Base-by-base conservation (phyloP, 2,888 invertebrate genomes). In the Drosophila birchii region DNA sequence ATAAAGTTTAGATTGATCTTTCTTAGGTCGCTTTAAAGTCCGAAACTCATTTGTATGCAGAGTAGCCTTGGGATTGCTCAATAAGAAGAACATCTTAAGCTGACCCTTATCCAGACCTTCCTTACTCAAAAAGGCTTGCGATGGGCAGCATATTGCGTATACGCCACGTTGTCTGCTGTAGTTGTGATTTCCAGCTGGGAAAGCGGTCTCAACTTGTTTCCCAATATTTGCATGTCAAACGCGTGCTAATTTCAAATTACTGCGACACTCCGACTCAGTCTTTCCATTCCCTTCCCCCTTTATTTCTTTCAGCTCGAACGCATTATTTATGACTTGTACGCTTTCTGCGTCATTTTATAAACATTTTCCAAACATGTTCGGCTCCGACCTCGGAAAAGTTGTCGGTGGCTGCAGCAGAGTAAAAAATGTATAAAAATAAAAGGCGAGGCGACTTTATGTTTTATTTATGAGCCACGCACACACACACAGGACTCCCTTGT, bases 281-380 rank as follows among this genome's bases (percentile, higher is more conserved):
- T 14, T 9, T 1, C 38, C 58, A 2, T 23, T 23, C 23, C 56
- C 45, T 39, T n/a, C 26, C 51, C n/a, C 44, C 20, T 23, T 23
- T 44, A 26, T 44, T 34, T 43, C 34, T 16, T 44, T 20, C 26
- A 34, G 26, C 76, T 75, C 76, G 75, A 87, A 85, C 76, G 72
- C 86, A 87, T 86, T 86, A 89, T 86, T 89, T 86, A 89, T 89
- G 89, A 87, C 89, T 89, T 89, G 89, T 84, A 81, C 85, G 82
- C 79, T 86, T 79, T 81, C 76, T 80, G 80, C 86, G 86, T 81
- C 82, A 85, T 86, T 86, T 86, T 88, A 81, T 89, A 88, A 86
- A 89, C 89, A 88, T 86, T 89, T 86, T 88, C 76, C 78, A 81
- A 86, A 80, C 89, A 81, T 89, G 85, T 77, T 87, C 64, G 20